Base-by-base conservation (phyloP, 1,140 invertebrate genomes). In the Manduca sexta region DNA sequence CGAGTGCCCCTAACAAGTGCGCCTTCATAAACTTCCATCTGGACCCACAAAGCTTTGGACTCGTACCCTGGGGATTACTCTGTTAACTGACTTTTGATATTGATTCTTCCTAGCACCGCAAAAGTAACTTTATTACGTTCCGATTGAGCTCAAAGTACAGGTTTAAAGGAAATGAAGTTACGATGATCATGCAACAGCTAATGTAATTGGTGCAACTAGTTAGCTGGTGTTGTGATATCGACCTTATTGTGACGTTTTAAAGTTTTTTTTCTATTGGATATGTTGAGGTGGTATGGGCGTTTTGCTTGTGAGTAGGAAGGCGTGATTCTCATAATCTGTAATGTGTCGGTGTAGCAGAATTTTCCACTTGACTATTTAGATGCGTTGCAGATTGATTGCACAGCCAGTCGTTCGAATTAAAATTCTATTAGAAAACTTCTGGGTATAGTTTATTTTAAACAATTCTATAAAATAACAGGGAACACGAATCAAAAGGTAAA, bases 261-360 rank as follows among this genome's bases (percentile, higher is more conserved):
- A 29, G 26, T 43, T 2, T 43, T 30, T 14, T 43, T 29, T 43
- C 26, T 2, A 13, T 14, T 43, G 8, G 18, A 13, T n/a, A 45
- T 26, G 5, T 2, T 0, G 18, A 16, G 0, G 0, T 37, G 16
- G 11, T 65, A 43, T 47, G 16, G 51, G 13, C 30, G 16, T 69
- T 75, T 51, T 53, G 29, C 29, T 57, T 44, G 49, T 39, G 21
- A 29, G 8, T 51, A 11, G 44, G 30, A 45, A 69, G 68, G 75
- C 77, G 75, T 81, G 77, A 83, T 79, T 83, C 75, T 65, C 71
- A 81, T 81, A 77, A 79, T 83, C 75, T 75, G 66, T 72, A 64
- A 65, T 57, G 65, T 61, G 51, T 74, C 61, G 66, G 60, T 66
- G 50, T 44, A 45, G 63, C 62, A 81, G 70, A 78, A 78, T 83